Conservation (phyloP, 2,888 invertebrate species). For the Archaeoteleia sp. region DNA sequence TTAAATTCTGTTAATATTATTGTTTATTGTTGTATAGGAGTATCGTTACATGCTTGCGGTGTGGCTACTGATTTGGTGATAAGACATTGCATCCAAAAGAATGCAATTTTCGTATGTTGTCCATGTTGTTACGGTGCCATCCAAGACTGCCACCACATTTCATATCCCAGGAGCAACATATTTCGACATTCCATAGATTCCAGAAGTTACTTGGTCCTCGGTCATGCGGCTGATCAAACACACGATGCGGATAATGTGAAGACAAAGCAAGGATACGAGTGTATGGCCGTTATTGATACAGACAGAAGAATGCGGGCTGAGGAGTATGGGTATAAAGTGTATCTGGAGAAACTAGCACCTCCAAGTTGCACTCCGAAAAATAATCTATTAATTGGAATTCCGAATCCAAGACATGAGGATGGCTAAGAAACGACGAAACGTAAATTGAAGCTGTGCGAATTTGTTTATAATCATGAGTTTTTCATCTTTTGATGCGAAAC, state of each 20-base stretch:
- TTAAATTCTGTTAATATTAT: too few relatives aligned
- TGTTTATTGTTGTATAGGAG: conserved; percentile 72
- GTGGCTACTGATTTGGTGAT: conserved; percentile 95
- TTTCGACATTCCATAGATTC: conserved; percentile 75
- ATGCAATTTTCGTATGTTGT: conserved; percentile 90
- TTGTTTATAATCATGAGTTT: too few relatives aligned
- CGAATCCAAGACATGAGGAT: conserved; percentile 51
- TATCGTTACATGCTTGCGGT: conserved; percentile 95
- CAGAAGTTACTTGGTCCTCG: conserved; percentile 85
- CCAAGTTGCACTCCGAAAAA: conserved; percentile 93
- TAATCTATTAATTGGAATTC: conserved; percentile 85
- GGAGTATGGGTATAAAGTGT: conserved; percentile 85
- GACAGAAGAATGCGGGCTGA: conserved; percentile 87
- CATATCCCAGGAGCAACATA: conserved; percentile 87
- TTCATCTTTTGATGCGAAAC: too few relatives aligned
- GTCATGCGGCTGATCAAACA: conserved; percentile 95
- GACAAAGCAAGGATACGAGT: conserved; percentile 85
- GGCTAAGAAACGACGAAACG: too few relatives aligned
- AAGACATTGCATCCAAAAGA: conserved; percentile 84
- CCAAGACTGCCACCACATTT: conserved; percentile 85
- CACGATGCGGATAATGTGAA: conserved; percentile 84
- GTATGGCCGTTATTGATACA: conserved; percentile 92
- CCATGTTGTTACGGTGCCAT: conserved; percentile 97
- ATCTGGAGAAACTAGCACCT: conserved; percentile 86
- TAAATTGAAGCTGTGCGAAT: too few relatives aligned